A percentile compares a stretch with the other conserved stretches of the same genome.
Evolutionary conservation across 1,140 invertebrate genomes (phyloP).

Genomic region (Caenorhabditis latens): DNA sequence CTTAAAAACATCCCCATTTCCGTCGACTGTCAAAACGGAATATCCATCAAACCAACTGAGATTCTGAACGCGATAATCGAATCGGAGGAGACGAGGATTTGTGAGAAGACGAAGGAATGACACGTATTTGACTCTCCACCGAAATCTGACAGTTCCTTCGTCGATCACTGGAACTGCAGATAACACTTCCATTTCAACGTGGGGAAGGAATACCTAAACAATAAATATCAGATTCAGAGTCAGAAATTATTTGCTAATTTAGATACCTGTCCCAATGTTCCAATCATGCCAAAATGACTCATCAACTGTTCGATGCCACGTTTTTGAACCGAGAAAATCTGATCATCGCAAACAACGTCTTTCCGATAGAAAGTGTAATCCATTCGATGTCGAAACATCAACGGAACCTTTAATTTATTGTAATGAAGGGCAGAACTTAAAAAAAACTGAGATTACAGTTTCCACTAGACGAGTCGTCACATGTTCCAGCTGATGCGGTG

Average conservation of each 20-base stretch:
- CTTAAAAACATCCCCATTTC: conserved; percentile 65
- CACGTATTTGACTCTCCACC: conserved; percentile 64
- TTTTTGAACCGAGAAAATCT: conserved; percentile 62
- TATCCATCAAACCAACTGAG: conserved; percentile 66
- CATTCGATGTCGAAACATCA: conserved; percentile 65
- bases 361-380: conserved; percentile 66
- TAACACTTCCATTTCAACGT: conserved; percentile 63
- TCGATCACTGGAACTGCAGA: conserved; percentile 61
- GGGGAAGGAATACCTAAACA: conserved; percentile 54
- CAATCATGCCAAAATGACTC: conserved; percentile 63
- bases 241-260: too few species aligned
- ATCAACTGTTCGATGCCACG: conserved; percentile 61
- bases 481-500: conserved; percentile 63
- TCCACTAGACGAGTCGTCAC: conserved; percentile 60
- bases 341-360: conserved; percentile 66
- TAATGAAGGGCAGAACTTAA: background rate
- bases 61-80: conserved; percentile 61
- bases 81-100: conserved; percentile 58
- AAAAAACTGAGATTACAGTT: conserved; percentile 47
- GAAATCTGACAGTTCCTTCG: conserved; percentile 64
- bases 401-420: conserved; percentile 57
- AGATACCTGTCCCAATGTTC: conserved; percentile 52
- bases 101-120: conserved; percentile 61
- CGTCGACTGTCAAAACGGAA: conserved; percentile 65
- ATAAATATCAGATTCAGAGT: background rate